A percentile compares a stretch with the other conserved stretches of the same genome.
These are phyloP conservation scores for Salticus scenicus DNA, from an alignment of 2,888 invertebrate species.

Conservation along the genomic window DNA sequence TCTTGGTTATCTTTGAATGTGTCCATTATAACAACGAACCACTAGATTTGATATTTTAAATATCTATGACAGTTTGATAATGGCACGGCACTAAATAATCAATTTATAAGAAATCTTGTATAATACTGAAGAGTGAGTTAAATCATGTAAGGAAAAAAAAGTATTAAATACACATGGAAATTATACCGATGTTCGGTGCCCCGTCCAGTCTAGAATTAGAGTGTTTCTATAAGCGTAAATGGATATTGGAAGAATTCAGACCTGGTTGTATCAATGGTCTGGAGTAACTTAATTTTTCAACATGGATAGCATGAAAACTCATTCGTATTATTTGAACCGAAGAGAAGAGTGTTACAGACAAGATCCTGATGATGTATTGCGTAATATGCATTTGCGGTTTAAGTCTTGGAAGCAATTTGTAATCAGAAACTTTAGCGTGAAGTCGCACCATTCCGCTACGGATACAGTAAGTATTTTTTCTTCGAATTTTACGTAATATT, in stretches of 20 bases:
- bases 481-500: too few relatives aligned
- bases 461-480: constrained; percentile 51
- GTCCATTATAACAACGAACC: neutral
- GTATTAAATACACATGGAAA: neutral
- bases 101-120: too few relatives aligned
- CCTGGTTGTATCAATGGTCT: neutral
- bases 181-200: neutral
- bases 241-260: constrained; percentile 1
- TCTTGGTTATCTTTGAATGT: too few relatives aligned
- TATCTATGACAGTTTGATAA: neutral
- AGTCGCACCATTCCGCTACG: constrained; percentile 37
- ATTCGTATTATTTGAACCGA: constrained; percentile 25
- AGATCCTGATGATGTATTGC: constrained; percentile 58
- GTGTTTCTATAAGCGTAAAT: neutral
- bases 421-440: constrained; percentile 43
- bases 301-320: constrained; percentile 40
- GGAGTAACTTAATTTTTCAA: neutral
- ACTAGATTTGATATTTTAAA: neutral
- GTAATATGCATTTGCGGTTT: constrained; percentile 44
- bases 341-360: constrained; percentile 51
- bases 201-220: constrained; percentile 8
- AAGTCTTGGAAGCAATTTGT: constrained; percentile 64
- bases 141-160: too few relatives aligned
- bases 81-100: too few relatives aligned
- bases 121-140: too few relatives aligned